Evolutionary conservation across 2,113 vertebrate genomes (phyloP), one percentile per base, ranked within the genome.

Genomic region (Apistogramma diplotaenia): DNA sequence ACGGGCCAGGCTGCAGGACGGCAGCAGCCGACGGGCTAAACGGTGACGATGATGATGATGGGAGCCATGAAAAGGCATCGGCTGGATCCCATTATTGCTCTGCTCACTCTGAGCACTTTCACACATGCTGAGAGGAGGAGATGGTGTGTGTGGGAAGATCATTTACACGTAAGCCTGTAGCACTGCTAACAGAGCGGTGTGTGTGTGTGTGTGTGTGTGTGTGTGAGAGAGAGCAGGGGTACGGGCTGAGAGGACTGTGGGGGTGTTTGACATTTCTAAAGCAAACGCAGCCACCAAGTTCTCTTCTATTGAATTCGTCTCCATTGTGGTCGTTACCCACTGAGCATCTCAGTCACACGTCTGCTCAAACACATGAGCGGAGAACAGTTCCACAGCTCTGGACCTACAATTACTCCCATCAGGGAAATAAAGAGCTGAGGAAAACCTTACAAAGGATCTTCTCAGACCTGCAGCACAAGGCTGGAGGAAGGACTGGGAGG

Each of bases 211-310:
- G 54, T 58, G n/a, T 55, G 25, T 58, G 76, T 61, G 74, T 10
- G 73, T 8, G 27, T 15, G 6, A 56, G 23, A 18, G 60, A 21
- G 11, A 27, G 40, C 4, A 29, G 40, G 21, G 23, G 35, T 16
- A 59, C 37, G 51, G 25, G 53, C 61, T 29, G 58, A 77, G 74
- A 86, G 81, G 79, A 57, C 76, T 61, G 71, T 62, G 92, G 87
- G 83, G 83, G 89, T 74, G 83, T 89, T 71, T 91, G 87, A 89
- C 90, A 89, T 90, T 87, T 92, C 71, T 73, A 81, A 81, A 85
- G 58, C 71, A 90, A 89, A 83, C 10, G 59, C 70, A 81, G 65
- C 56, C 43, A 35, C 6, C 2, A 75, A 86, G 55, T 80, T 82
- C 27, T 70, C 10, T 76, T 85, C 72, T 60, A 73, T 78, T 87